These are phyloP conservation scores for Xyliphius kryptos DNA, from an alignment of 2,113 vertebrate genomes.

Conservation along the genomic window DNA sequence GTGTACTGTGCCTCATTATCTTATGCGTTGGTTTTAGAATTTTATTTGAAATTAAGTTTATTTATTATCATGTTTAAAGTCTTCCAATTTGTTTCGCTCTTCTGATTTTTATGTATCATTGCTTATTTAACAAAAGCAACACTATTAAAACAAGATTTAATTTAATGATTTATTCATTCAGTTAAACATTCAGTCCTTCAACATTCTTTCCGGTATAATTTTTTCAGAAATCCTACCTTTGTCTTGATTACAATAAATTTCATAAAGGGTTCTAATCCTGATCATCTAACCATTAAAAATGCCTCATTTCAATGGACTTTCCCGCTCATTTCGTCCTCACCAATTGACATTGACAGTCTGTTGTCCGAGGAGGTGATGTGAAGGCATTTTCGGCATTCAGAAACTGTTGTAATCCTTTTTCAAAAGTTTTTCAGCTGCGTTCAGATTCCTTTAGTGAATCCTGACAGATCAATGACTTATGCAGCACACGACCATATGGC, in stretches of 20 bases:
- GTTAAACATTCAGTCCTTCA: no score
- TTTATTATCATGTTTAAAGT: not conserved
- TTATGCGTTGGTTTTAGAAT: slow-evolving; percentile 4
- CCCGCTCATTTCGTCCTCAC: slow-evolving; percentile 32
- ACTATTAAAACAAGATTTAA: not conserved
- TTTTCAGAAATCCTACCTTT: no score
- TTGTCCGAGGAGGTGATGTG: slow-evolving; percentile 10
- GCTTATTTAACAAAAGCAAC: not conserved
- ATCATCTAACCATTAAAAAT: no score
- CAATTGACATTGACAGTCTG: slow-evolving; percentile 13
- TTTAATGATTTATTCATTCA: no score
- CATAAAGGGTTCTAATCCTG: no score
- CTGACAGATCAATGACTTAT: slow-evolving; percentile 46
- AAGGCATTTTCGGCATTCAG: slow-evolving; percentile 39
- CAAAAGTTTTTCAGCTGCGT: slow-evolving; percentile 36
- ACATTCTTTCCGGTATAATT: no score
- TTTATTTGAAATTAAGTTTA: not conserved
- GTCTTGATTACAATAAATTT: no score
- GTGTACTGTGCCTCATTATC: no score
- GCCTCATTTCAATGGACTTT: not conserved
- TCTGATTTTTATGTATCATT: no score
- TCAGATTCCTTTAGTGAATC: slow-evolving; percentile 41
- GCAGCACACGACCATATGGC: slow-evolving; percentile 47
- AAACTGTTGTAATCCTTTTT: slow-evolving; percentile 36
- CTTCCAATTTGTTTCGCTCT: no score